Evolutionary conservation across 1,140 invertebrate species (phyloP), one percentile per base, ranked within the genome.

Genomic region (Colletes latitarsis): DNA sequence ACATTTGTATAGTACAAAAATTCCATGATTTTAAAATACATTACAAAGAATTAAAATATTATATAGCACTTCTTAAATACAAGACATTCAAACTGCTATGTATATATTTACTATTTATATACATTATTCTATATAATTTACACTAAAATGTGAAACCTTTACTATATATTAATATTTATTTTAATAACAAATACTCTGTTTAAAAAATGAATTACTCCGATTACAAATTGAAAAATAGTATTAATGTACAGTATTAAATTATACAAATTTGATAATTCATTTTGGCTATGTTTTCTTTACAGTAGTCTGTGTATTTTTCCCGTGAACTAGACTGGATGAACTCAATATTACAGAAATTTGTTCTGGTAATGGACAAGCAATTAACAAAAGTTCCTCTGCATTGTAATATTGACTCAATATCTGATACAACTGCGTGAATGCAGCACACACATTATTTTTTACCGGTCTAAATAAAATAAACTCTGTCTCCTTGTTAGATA

Each of bases 401-500:
- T 94, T 95, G 88, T 98, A 98, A 77, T 96, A 95, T 62, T 96
- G 95, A 80, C 94, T 95, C 3, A 99, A 90, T 6, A 97, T 91
- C 90, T 98, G 97, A 79, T 96, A 96, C 30, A 99, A 89, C 92
- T 98, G 96, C 15, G 97, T 95, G 91, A 98, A 99, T 46, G 95
- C 95, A 68, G 96, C 97, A 15, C 98, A 96, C 6, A 99, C 95
- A 88, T 98, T 98, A 90, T 98, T 98, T 96, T 98, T 97, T 52
- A 99, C 97, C 8, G 98, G 98, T 75, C 98, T 95, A 88, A 99
- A 99, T 1, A 99, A 94, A 90, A 99, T 99, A 87, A 98, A 98
- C 91, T 99, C 98, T 0, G 98, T 99, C 93, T 99, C 98, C 83
- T 96, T 95, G 94, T 99, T 99, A n/a, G 98, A 97, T 19, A 99